Conservation (phyloP, 2,888 invertebrate species). For the Sminthurides aquaticus region DNA sequence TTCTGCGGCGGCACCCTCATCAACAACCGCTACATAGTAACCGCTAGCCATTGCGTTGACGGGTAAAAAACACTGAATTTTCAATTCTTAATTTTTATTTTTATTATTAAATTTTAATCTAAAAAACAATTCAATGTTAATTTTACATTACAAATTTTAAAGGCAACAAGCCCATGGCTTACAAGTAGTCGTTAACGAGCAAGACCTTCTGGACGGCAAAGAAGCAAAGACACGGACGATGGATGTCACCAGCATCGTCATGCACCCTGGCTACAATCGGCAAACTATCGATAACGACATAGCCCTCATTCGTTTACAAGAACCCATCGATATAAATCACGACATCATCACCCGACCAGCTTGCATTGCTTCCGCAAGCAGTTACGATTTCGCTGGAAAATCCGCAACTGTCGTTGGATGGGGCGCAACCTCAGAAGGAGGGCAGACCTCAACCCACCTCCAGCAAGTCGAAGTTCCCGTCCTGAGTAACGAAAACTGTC, state of each 20-base stretch:
- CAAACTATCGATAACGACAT: slow-evolving; percentile 32
- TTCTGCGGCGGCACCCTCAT: slow-evolving; percentile 24
- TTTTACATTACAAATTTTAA: background rate
- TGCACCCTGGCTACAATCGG: slow-evolving; percentile 17
- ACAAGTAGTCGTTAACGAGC: slow-evolving; percentile 22
- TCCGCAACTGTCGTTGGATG: slow-evolving; percentile 21
- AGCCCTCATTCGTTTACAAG: slow-evolving; percentile 29
- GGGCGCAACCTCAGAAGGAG: slow-evolving; percentile 18
- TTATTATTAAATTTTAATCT: background rate
- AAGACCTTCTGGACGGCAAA: slow-evolving; percentile 23
- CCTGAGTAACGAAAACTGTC: slow-evolving; percentile 32
- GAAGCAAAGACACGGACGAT: slow-evolving; percentile 11
- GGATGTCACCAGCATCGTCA: slow-evolving; percentile 5
- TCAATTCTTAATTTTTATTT: background rate
- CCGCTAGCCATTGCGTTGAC: slow-evolving; percentile 39
- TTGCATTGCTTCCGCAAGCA: slow-evolving; percentile 25
- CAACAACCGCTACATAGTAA: slow-evolving; percentile 30
- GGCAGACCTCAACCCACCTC: slow-evolving; percentile 21
- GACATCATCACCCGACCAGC: slow-evolving; percentile 29
- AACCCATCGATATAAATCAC: slow-evolving; percentile 28
- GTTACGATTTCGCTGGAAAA: slow-evolving; percentile 27
- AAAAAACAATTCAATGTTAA: background rate
- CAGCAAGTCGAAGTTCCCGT: slow-evolving; percentile 32
- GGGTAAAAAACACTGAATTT: slow-evolving; percentile 23
- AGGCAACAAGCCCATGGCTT: slow-evolving; percentile 12